These are phyloP conservation scores for Tenthredo amoena DNA, from an alignment of 2,888 invertebrate species.

Conservation along the genomic window DNA sequence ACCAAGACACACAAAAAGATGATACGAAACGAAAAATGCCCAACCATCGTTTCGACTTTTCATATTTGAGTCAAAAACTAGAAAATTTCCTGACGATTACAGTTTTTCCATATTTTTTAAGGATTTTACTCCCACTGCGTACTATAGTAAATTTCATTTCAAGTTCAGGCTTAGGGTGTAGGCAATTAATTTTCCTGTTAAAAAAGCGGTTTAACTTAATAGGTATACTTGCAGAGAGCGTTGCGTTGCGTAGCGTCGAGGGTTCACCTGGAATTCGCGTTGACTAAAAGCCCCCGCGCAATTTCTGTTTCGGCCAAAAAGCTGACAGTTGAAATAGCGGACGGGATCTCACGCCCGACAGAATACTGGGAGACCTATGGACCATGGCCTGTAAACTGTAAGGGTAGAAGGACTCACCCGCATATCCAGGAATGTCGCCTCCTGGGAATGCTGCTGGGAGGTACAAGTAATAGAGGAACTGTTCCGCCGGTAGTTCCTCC, in stretches of 20 bases:
- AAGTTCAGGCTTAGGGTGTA: not conserved
- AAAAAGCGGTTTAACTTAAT: not conserved
- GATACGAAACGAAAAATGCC: no score
- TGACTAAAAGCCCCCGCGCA: not conserved
- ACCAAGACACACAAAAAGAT: no score
- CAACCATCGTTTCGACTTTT: no score
- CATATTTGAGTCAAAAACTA: no score
- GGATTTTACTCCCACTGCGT: no score
- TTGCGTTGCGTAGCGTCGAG: not conserved
- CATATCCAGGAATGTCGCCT: conserved; percentile 89
- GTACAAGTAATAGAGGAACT: conserved; percentile 75
- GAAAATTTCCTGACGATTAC: not conserved
- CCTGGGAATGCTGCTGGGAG: conserved; percentile 81
- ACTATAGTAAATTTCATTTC: not conserved
- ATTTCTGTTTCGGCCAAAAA: conserved; percentile 15
- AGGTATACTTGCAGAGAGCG: not conserved
- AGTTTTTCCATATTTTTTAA: no score
- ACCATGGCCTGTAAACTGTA: not conserved
- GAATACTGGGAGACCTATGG: not conserved
- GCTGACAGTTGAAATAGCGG: not conserved
- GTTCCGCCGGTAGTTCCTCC: conserved; percentile 75
- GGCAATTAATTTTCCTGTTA: conserved; percentile 26
- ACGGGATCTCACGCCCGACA: not conserved
- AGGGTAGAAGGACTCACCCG: conserved; percentile 80
- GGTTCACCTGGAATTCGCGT: conserved; percentile 1